Base-by-base conservation (phyloP, 2,888 invertebrate species). In the Ypsolopha sequella region DNA sequence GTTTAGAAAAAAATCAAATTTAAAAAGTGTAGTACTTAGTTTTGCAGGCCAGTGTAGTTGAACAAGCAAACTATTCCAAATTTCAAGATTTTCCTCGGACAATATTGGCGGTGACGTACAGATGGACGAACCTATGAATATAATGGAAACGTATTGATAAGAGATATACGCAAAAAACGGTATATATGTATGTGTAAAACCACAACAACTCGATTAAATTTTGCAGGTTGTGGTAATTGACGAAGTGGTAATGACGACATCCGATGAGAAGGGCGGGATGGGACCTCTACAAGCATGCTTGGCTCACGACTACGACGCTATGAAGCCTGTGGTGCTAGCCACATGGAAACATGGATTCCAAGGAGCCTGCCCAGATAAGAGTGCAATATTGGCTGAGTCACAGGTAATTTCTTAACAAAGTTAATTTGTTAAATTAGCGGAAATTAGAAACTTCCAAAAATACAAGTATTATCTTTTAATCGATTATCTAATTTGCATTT, bases 321-420 rank as follows among this genome's bases (percentile, higher is more conserved):
- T 97, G 95, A 95, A 95, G 71, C 97, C 97, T 0, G 95, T 97
- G 0, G 95, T 97, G 0, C 81, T 96, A 55, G 96, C 96, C 24
- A 96, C 96, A 0, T 97, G 97, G 96, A 95, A 96, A 65, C 96
- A 97, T 64, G 96, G 96, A 51, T 96, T 96, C 81, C 96, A 96
- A 72, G 96, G 97, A 2, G 95, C 96, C n/a, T 96, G 96, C 68
- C 95, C 96, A 0, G 96, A 96, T 65, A 94, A 94, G 66, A 95
- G 95, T 66, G 95, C 95, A 10, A 95, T 97, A 55, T 81, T 96
- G 50, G 95, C 95, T 0, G 96, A 96, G 69, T 95, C 95, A 2
- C 96, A 96, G 87, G 89, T 89, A 34, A 50, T 3, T 24, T 11
- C n/a, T 33, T 11, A 41, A 13, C 8, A 43, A 43, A 7, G 6